phyloP scores from a whole-genome alignment of 1,140 invertebrate species.

The Artemia franciscana region DNA sequence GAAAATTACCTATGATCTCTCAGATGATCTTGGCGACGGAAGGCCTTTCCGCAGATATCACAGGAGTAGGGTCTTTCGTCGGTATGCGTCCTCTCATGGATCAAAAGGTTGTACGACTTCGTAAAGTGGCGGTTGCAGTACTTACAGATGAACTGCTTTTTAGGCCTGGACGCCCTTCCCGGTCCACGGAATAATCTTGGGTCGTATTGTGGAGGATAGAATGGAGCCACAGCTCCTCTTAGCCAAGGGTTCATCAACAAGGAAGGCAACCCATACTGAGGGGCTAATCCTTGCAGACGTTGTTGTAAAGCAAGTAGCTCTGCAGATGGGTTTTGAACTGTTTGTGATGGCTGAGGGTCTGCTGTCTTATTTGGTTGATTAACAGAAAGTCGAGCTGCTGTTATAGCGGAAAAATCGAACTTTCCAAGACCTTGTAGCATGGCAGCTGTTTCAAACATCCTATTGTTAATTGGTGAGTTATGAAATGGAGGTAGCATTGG shows the following conservation, averaged over 20 bases:
- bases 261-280: slow-evolving; percentile 10
- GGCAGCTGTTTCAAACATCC: slow-evolving; percentile 8
- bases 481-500: background rate
- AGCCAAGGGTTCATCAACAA: slow-evolving; percentile 14
- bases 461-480: background rate
- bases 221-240: slow-evolving; percentile 9
- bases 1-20: slow-evolving; percentile 25
- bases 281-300: slow-evolving; percentile 8
- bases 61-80: slow-evolving; percentile 94
- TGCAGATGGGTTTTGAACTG: background rate
- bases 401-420: background rate
- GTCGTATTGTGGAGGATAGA: slow-evolving; percentile 12
- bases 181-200: slow-evolving; percentile 13
- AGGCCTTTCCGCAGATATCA: slow-evolving; percentile 72
- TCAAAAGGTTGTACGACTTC: slow-evolving; percentile 90
- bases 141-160: slow-evolving; percentile 58
- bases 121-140: slow-evolving; percentile 93
- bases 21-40: slow-evolving; percentile 33
- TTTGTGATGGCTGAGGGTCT: background rate
- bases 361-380: slow-evolving; percentile 6
- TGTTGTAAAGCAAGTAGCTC: slow-evolving; percentile 7
- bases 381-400: slow-evolving; percentile 3
- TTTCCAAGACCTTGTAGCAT: slow-evolving; percentile 9
- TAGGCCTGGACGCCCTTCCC: slow-evolving; percentile 25
- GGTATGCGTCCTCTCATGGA: slow-evolving; percentile 92